These are phyloP conservation scores for Pedionomus torquatus DNA, from an alignment of 2,113 vertebrate species.

Conservation along the genomic window DNA sequence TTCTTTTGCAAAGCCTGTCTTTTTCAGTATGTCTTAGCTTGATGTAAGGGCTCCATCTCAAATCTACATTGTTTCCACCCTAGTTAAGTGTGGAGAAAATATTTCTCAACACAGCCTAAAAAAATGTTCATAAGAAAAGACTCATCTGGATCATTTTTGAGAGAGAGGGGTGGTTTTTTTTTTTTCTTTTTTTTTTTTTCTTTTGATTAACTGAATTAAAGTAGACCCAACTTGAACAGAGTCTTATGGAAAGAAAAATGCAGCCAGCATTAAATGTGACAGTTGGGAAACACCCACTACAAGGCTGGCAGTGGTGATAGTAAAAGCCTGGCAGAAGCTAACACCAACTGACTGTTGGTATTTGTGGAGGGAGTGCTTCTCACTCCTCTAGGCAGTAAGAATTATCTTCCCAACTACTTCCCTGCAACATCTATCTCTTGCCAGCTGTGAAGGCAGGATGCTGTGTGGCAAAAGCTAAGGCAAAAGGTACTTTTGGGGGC, in stretches of 20 bases:
- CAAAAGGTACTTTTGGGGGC: neutral
- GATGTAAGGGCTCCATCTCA: neutral
- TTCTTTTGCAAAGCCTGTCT: neutral
- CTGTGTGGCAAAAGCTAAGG: neutral
- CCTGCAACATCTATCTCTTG: accelerated
- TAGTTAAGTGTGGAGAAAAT: neutral
- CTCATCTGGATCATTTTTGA: neutral
- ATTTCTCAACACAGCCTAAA: neutral
- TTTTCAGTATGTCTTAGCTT: neutral
- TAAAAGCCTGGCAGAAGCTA: neutral
- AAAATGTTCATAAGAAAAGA: neutral
- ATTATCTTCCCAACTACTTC: neutral
- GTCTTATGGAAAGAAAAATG: neutral
- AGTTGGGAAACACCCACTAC: neutral
- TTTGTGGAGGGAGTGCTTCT: neutral
- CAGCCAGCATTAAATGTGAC: neutral
- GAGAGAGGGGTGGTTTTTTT: too few species aligned
- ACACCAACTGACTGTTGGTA: accelerated
- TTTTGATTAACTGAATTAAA: neutral
- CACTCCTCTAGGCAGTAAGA: neutral
- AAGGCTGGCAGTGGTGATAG: neutral
- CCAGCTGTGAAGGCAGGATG: neutral
- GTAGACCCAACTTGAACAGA: neutral
- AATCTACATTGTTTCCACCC: neutral
- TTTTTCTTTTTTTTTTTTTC: neutral